phyloP scores from a whole-genome alignment of 92 coral and sea anemone genomes.

The Virgularia gustaviana region DNA sequence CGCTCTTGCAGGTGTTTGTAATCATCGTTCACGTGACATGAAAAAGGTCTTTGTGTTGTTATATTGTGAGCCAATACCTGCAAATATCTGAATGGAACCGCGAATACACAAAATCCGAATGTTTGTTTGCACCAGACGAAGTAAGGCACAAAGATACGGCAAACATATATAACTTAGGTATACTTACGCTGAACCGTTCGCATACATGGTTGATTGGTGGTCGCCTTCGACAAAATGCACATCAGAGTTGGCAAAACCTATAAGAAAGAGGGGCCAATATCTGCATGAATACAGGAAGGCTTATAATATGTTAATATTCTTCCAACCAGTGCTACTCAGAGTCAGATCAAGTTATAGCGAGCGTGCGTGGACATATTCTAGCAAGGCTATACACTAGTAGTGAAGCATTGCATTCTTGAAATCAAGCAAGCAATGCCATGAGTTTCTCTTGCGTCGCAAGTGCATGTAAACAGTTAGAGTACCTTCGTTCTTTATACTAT shows the following conservation, averaged over 20 bases:
- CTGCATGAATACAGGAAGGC: not conserved
- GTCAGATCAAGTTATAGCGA: not conserved
- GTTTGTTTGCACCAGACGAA: conserved; percentile 12
- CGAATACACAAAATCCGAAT: not conserved
- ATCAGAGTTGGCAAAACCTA: conserved; percentile 88
- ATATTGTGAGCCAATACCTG: conserved; percentile 3
- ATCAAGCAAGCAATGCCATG: not conserved
- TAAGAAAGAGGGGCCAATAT: conserved; percentile 27
- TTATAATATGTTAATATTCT: too few species aligned
- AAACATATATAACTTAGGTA: not conserved
- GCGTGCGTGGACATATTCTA: not conserved
- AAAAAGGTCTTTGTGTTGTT: conserved; percentile 14
- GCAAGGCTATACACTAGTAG: too few species aligned
- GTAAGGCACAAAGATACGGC: not conserved
- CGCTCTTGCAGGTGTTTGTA: conserved; percentile 33
- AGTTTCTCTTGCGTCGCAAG: not conserved
- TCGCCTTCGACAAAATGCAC: conserved; percentile 95
- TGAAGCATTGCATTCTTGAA: too few species aligned
- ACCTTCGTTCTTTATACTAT: conserved; percentile 41
- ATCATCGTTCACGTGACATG: conserved; percentile 22
- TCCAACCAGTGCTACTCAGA: not conserved
- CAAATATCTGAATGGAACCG: not conserved
- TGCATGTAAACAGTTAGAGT: conserved; percentile 35
- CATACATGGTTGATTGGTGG: conserved; percentile 65
- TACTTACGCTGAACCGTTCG: conserved; percentile 93